phyloP scores from a whole-genome alignment of 2,888 invertebrate genomes.

The Pilophorus perplexus region DNA sequence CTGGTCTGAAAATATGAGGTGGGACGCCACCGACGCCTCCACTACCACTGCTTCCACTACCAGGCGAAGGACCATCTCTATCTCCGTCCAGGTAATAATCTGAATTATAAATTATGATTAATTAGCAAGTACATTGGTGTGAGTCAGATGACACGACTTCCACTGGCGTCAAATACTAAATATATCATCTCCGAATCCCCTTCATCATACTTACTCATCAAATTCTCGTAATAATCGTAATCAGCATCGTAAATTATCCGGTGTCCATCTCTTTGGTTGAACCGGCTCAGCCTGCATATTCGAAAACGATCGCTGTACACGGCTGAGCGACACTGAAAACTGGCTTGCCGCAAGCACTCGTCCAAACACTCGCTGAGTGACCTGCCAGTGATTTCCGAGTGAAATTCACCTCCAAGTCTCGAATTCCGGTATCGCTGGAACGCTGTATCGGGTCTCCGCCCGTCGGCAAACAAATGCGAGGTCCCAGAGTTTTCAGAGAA shows the following conservation, averaged over 20 bases:
- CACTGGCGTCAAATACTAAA: too few species aligned
- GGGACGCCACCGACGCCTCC: constrained; percentile 39
- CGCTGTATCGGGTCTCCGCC: constrained; percentile 80
- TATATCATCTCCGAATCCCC: too few species aligned
- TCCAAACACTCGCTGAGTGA: constrained; percentile 87
- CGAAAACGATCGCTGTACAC: constrained; percentile 83
- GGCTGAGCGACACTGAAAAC: constrained; percentile 84
- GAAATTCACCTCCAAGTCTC: constrained; percentile 81
- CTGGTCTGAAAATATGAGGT: constrained; percentile 53
- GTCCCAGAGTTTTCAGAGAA: constrained; percentile 84
- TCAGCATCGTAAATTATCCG: constrained; percentile 85
- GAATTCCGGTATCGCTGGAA: constrained; percentile 85
- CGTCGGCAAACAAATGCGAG: constrained; percentile 78
- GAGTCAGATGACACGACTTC: too few species aligned
- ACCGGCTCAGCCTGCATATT: constrained; percentile 79
- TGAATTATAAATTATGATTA: constrained; percentile 46
- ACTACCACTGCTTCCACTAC: background rate
- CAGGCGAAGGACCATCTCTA: constrained; percentile 45
- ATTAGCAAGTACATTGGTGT: too few species aligned
- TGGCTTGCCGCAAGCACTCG: constrained; percentile 83
- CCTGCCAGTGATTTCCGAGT: constrained; percentile 83
- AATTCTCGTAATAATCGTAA: constrained; percentile 89
- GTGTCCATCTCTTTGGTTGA: constrained; percentile 84
- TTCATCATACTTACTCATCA: constrained; percentile 93
- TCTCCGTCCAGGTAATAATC: constrained; percentile 54